Percentiles rank a stretch among this genome's conserved stretches.
These are phyloP conservation scores for Ceratothoa steindachneri DNA, from an alignment of 2,888 invertebrate species.

Conservation along the genomic window DNA sequence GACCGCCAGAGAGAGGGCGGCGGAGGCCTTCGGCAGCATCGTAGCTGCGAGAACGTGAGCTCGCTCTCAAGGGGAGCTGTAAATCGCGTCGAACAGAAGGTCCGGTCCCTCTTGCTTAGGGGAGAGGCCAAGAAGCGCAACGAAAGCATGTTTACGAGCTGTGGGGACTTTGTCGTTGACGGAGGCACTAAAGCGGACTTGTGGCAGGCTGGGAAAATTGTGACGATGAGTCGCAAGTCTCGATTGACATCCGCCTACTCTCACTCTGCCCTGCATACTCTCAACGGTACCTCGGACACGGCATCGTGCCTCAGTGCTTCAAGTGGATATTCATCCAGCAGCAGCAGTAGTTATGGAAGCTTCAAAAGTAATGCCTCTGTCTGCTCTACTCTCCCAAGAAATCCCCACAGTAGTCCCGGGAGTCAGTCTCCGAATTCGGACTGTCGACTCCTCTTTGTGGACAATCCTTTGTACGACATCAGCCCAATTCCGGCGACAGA, in stretches of 20 bases:
- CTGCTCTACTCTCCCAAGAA: conserved; percentile 26
- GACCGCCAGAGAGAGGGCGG: not conserved
- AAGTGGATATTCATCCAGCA: conserved; percentile 37
- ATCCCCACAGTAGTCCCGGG: not conserved
- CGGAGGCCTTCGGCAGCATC: not conserved
- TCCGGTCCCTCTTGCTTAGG: conserved; percentile 24
- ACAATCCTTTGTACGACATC: conserved; percentile 3
- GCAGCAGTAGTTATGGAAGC: conserved; percentile 38
- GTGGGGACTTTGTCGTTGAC: not conserved
- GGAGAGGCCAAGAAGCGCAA: conserved; percentile 10
- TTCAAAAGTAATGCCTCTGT: conserved; percentile 33
- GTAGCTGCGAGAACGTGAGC: conserved; percentile 16
- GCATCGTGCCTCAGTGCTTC: conserved; percentile 35
- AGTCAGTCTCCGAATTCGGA: not conserved
- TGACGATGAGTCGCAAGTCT: conserved; percentile 27
- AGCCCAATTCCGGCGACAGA: not conserved
- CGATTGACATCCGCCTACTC: conserved; percentile 23
- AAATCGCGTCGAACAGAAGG: conserved; percentile 22
- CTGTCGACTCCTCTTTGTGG: not conserved
- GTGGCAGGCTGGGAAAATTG: conserved; percentile 33
- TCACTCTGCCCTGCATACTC: conserved; percentile 17
- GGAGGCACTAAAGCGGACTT: conserved; percentile 1
- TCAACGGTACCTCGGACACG: conserved; percentile 17
- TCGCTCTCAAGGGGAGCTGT: conserved; percentile 1
- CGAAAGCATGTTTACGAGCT: not conserved